Base-by-base conservation (phyloP, 2,888 invertebrate species). In the Tipula helvola region DNA sequence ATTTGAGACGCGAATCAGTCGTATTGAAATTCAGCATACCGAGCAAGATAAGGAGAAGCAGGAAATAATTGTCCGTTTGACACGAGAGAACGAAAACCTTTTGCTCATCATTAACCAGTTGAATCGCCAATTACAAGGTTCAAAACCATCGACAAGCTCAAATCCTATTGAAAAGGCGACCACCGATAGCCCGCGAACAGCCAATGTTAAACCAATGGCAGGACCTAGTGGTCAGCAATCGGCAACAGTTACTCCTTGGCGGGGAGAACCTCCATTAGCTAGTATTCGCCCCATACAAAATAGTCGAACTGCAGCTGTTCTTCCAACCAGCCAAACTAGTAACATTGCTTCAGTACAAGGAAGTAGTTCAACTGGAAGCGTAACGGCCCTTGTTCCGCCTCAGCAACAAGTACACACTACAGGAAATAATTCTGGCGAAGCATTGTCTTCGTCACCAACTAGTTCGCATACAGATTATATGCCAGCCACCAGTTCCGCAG, bases 191-290 rank as follows among this genome's bases (percentile, higher is more conserved):
- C 93, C 94, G 0, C 94, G 96, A 0, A 98, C 97, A 0, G 98
- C 98, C 5, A 98, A 98, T 90, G 98, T 98, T 83, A 97, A 97
- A 91, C 98, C 98, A 0, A 97, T 98, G 95, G 96, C 98, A 3
- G 97, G 97, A 89, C 93, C 91, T 0, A 90, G 91, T 86, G 90
- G 90, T 0, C 92, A 92, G 86, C 91, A 92, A 88, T 91, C 91
- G 2, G 91, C 92, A 0, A 91, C 94, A 4, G 93, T 94, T 71
- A 93, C 93, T n/a, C 94, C 94, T 36, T 94, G 96, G 91, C 94
- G 96, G 88, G 95, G 95, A 2, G 96, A 96, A 90, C 97, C 97
- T 0, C 97, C 96, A 0, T 93, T 98, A 88, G 98, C 98, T 28
- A 97, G 98, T 89, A 98, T 98, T 89, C 93, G 98, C 47, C 98